These are phyloP conservation scores for Coendou prehensilis DNA, from an alignment of 2,797 vertebrate genomes.

Conservation along the genomic window DNA sequence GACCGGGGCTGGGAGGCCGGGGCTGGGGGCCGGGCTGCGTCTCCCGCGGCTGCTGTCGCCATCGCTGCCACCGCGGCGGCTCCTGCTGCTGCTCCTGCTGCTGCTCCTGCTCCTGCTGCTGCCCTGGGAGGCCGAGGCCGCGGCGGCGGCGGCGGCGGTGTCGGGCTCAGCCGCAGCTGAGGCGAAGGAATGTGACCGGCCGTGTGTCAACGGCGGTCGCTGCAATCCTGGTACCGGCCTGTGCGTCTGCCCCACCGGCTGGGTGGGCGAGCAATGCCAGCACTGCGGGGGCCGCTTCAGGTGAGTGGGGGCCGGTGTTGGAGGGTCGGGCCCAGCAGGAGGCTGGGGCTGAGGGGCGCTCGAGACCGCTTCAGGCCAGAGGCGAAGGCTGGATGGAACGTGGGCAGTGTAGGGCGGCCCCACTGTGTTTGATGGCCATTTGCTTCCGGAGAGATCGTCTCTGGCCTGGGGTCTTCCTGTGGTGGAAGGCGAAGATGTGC, in stretches of 20 bases:
- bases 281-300: constrained; percentile 98
- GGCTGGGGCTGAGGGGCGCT: neutral
- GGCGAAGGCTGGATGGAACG: constrained; percentile 29
- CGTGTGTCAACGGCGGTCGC: constrained; percentile 96
- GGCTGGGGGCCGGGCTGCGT: constrained; percentile 76
- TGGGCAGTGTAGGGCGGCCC: neutral
- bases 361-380: neutral
- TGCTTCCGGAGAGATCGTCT: constrained; percentile 39
- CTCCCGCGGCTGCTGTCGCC: constrained; percentile 21
- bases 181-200: constrained; percentile 96
- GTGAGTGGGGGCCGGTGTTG: constrained; percentile 66
- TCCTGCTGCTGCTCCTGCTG: constrained; percentile 48
- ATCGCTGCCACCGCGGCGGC: neutral
- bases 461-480: constrained; percentile 29
- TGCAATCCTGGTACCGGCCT: constrained; percentile 93
- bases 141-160: constrained; percentile 84
- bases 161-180: constrained; percentile 86
- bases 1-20: constrained; percentile 65
- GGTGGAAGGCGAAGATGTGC: constrained; percentile 45
- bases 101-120: constrained; percentile 63
- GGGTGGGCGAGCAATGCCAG: constrained; percentile 98
- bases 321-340: neutral
- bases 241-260: constrained; percentile 95
- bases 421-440: neutral
- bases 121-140: constrained; percentile 84